These are phyloP conservation scores for Phaenicophaeus curvirostris DNA, from an alignment of 2,797 vertebrate genomes.

Conservation along the genomic window DNA sequence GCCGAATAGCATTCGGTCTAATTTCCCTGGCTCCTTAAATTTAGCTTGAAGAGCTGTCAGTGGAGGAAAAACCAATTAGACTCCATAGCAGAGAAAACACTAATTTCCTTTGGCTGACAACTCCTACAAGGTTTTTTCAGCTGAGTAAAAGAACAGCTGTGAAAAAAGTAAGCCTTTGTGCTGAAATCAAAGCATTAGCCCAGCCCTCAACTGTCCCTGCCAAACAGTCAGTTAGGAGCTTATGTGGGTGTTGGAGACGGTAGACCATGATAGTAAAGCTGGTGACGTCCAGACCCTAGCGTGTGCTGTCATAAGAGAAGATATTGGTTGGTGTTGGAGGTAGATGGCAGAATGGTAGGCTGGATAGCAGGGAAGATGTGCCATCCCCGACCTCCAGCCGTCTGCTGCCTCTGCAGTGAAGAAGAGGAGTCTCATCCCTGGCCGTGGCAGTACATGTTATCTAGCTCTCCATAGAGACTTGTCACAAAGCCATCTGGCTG, in stretches of 20 bases:
- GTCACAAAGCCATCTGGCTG: not conserved
- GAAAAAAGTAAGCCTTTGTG: not conserved
- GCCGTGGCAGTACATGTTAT: not conserved
- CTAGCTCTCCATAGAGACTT: not conserved
- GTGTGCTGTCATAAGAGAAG: not conserved
- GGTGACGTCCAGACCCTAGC: not conserved
- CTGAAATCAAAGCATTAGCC: not conserved
- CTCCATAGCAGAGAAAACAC: slow-evolving; percentile 43
- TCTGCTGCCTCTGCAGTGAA: not conserved
- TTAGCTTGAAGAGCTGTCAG: slow-evolving; percentile 51
- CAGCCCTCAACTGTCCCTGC: not conserved
- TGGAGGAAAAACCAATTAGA: slow-evolving; percentile 43
- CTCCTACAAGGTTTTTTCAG: not conserved
- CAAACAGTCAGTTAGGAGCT: fast-evolving
- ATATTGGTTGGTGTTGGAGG: not conserved
- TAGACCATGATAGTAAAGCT: not conserved
- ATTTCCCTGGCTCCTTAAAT: slow-evolving; percentile 49
- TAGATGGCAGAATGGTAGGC: fast-evolving
- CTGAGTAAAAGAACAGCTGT: not conserved
- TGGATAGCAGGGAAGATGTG: not conserved
- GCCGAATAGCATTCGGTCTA: not conserved
- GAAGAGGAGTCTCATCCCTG: not conserved
- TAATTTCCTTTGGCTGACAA: slow-evolving; percentile 51
- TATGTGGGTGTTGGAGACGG: not conserved
- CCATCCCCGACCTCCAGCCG: not conserved